phyloP scores from a whole-genome alignment of 2,113 vertebrate genomes.

The Embiotoca jacksoni region DNA sequence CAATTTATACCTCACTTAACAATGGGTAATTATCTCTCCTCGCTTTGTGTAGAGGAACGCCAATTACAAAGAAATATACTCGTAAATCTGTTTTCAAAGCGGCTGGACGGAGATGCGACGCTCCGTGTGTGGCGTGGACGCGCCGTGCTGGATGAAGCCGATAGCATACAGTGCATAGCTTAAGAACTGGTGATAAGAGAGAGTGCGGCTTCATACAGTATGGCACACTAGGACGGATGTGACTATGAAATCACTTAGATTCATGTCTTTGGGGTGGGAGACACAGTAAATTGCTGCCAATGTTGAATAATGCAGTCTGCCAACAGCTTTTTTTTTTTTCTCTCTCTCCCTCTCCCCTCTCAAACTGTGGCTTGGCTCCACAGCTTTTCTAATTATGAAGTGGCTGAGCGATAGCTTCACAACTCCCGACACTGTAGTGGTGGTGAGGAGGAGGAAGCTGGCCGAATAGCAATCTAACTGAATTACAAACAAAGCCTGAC shows the following conservation, averaged over 20 bases:
- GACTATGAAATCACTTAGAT: constrained; percentile 73
- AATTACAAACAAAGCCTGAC: constrained; percentile 67
- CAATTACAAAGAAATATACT: constrained; percentile 62
- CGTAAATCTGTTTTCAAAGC: constrained; percentile 59
- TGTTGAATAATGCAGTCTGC: constrained; percentile 77
- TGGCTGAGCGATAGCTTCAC: constrained; percentile 65
- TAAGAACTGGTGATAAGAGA: constrained; percentile 49
- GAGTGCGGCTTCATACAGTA: constrained; percentile 56
- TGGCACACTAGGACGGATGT: constrained; percentile 48
- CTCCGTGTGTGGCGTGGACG: neutral
- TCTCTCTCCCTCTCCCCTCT: constrained; percentile 42
- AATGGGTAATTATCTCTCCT: constrained; percentile 71
- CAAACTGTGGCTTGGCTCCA: constrained; percentile 67
- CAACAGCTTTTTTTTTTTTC: constrained; percentile 52
- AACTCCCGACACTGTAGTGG: constrained; percentile 47
- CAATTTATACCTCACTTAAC: constrained; percentile 67
- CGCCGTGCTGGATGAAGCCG: constrained; percentile 29
- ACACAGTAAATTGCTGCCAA: constrained; percentile 71
- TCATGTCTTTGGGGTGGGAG: constrained; percentile 73
- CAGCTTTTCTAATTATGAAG: constrained; percentile 76
- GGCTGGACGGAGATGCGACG: neutral
- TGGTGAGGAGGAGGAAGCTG: constrained; percentile 18
- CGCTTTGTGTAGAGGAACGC: constrained; percentile 57
- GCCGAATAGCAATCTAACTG: constrained; percentile 52
- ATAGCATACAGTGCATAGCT: constrained; percentile 8